phyloP scores from a whole-genome alignment of 2,888 invertebrate genomes.

The Drosophila pegasa region DNA sequence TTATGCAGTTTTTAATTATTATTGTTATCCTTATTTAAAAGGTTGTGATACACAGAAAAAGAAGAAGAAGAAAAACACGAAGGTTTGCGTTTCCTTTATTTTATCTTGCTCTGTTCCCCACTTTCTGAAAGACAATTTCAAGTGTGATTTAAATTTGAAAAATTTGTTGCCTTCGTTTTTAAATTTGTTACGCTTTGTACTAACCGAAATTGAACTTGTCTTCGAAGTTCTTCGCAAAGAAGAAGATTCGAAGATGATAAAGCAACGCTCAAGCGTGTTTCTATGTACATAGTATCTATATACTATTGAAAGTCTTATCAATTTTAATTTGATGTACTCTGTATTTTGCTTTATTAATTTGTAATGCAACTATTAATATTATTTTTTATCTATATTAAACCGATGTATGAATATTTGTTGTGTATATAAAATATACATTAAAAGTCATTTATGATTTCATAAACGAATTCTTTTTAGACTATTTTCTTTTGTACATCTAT shows the following conservation, averaged over 20 bases:
- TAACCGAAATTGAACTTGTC: constrained; percentile 7
- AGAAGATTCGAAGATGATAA: neutral
- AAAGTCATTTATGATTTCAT: constrained; percentile 71
- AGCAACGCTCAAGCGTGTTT: constrained; percentile 22
- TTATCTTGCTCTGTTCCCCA: constrained; percentile 35
- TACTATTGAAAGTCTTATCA: constrained; percentile 37
- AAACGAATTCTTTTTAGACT: constrained; percentile 21
- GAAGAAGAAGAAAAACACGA: constrained; percentile 24
- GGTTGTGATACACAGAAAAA: constrained; percentile 71
- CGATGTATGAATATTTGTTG: constrained; percentile 69
- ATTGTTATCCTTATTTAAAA: constrained; percentile 72
- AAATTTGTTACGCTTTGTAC: constrained; percentile 44
- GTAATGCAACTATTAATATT: constrained; percentile 62
- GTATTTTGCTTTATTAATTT: constrained; percentile 77
- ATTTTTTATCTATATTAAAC: constrained; percentile 61
- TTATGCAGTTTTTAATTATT: constrained; percentile 38
- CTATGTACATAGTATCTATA: constrained; percentile 36
- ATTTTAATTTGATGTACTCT: constrained; percentile 49
- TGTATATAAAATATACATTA: constrained; percentile 80
- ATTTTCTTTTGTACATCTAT: constrained; percentile 15
- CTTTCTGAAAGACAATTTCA: constrained; percentile 52
- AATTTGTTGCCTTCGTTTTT: constrained; percentile 22
- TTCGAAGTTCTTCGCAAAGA: constrained; percentile 9
- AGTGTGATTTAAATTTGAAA: constrained; percentile 44
- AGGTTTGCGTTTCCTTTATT: constrained; percentile 75